phyloP scores from a whole-genome alignment of 2,797 vertebrate species.

The Hemibagrus guttatus region DNA sequence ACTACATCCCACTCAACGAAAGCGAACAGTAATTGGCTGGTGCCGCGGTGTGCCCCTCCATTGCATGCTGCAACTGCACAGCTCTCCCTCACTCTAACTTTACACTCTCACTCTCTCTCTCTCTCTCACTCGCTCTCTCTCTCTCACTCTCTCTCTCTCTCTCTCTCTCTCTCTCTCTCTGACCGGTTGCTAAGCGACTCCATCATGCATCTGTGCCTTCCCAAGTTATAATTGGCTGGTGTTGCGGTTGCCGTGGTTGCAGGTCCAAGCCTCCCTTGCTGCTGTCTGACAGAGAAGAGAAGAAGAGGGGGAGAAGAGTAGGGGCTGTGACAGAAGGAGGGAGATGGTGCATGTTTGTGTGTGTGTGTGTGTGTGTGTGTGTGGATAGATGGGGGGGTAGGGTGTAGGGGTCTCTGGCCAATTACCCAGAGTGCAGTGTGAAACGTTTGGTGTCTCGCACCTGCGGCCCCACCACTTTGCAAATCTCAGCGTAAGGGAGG shows the following conservation, averaged over 20 bases:
- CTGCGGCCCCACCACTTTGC: conserved; percentile 69
- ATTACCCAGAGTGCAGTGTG: conserved; percentile 83
- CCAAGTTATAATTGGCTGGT: conserved; percentile 85
- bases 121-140: conserved; percentile 35
- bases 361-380: not conserved
- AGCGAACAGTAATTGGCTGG: conserved; percentile 79
- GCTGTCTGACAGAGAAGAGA: conserved; percentile 65
- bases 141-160: conserved; percentile 63
- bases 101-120: conserved; percentile 57
- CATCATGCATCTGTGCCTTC: conserved; percentile 77
- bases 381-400: conserved; percentile 14
- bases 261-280: conserved; percentile 74
- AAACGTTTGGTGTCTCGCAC: conserved; percentile 79
- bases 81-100: conserved; percentile 55
- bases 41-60: conserved; percentile 70
- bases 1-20: conserved; percentile 79
- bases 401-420: conserved; percentile 63
- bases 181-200: conserved; percentile 89
- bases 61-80: conserved; percentile 78
- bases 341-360: conserved; percentile 59
- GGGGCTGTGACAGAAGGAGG: conserved; percentile 45
- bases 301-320: conserved; percentile 31
- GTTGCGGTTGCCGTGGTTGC: conserved; percentile 75
- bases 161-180: conserved; percentile 52
- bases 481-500: conserved; percentile 48